Evolutionary conservation across 2,113 vertebrate genomes (phyloP).

Genomic region (Excalfactoria chinensis): DNA sequence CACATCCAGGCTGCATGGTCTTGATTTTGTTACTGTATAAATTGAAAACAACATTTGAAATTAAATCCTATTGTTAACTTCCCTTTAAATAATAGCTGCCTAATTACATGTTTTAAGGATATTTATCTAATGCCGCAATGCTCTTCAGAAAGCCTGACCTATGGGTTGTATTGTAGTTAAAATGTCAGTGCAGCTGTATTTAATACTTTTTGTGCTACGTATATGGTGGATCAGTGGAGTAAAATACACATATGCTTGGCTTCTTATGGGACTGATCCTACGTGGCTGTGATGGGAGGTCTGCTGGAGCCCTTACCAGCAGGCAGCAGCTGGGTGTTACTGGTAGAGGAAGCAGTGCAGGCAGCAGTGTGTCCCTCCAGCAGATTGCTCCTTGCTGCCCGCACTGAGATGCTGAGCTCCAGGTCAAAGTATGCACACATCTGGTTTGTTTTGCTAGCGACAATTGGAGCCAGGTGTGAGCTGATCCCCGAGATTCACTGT

Average conservation of each 20-base stretch:
- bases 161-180: neutral
- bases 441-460: neutral
- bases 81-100: neutral
- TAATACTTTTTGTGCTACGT: neutral
- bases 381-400: neutral
- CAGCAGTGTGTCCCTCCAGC: too few relatives aligned
- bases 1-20: conserved; percentile 1
- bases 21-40: conserved; percentile 31
- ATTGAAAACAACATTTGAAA: conserved; percentile 28
- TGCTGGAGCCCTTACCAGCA: neutral
- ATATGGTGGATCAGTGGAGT: neutral
- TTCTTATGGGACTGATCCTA: neutral
- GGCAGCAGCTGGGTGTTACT: neutral
- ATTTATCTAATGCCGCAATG: neutral
- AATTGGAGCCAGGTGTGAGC: conserved; percentile 14
- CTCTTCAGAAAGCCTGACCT: neutral
- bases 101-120: neutral
- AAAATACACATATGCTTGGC: neutral
- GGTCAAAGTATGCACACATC: neutral
- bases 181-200: neutral
- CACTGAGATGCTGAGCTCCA: fast-evolving
- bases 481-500: neutral
- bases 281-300: neutral
- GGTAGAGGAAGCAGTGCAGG: neutral
- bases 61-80: neutral